phyloP scores from a whole-genome alignment of 2,888 invertebrate species.

The Bedellia somnulentella region DNA sequence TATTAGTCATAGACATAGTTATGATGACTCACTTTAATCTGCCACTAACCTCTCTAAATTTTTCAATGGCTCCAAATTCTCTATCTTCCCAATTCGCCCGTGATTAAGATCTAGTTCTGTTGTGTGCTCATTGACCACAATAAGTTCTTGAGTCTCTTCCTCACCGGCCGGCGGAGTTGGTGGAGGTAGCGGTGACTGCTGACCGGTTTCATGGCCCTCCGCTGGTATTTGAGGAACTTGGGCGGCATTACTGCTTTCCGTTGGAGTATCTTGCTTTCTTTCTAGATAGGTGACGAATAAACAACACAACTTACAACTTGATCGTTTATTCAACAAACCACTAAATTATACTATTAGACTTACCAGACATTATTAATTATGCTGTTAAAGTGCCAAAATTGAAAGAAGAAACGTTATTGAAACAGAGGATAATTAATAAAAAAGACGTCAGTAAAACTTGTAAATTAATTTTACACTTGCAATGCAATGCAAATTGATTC shows the following conservation, averaged over 20 bases:
- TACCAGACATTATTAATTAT: neutral
- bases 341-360: too few relatives aligned
- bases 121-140: conserved; percentile 67
- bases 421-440: too few relatives aligned
- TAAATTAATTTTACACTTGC: too few relatives aligned
- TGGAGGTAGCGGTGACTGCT: conserved; percentile 19
- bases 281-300: neutral
- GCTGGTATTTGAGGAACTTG: neutral
- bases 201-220: conserved; percentile 8
- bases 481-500: too few relatives aligned
- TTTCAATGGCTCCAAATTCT: conserved; percentile 77
- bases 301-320: neutral
- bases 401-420: too few relatives aligned
- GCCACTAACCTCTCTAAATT: conserved; percentile 65
- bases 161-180: conserved; percentile 26
- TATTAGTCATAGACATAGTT: neutral
- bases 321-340: too few relatives aligned
- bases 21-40: too few relatives aligned
- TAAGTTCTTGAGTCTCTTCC: conserved; percentile 57
- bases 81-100: conserved; percentile 79
- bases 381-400: too few relatives aligned
- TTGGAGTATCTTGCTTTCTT: conserved; percentile 6
- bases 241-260: neutral
- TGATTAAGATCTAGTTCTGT: conserved; percentile 88
- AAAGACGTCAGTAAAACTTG: too few relatives aligned